phyloP scores from a whole-genome alignment of 1,140 invertebrate species.

The Caenorhabditis briggsae region DNA sequence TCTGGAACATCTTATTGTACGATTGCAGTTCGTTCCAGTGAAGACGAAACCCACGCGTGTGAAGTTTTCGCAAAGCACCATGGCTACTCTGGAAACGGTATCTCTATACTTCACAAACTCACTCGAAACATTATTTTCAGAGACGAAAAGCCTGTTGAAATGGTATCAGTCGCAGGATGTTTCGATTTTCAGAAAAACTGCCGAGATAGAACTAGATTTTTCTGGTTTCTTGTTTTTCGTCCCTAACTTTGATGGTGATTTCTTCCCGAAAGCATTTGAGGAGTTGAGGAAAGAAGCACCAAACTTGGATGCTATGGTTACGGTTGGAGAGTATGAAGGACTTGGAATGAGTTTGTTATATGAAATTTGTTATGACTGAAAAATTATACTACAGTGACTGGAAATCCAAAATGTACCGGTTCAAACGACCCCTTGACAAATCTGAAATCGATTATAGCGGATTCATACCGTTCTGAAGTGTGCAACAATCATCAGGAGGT shows the following conservation, averaged over 20 bases:
- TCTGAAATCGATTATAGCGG: neutral
- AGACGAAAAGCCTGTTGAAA: slow-evolving; percentile 4
- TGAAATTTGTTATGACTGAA: neutral
- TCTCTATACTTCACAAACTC: slow-evolving; percentile 38
- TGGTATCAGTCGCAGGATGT: slow-evolving; percentile 35
- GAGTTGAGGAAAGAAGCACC: slow-evolving; percentile 62
- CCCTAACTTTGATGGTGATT: slow-evolving; percentile 66
- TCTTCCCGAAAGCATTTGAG: slow-evolving; percentile 61
- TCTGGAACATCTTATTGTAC: slow-evolving; percentile 48
- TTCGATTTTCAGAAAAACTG: slow-evolving; percentile 4
- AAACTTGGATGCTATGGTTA: slow-evolving; percentile 52
- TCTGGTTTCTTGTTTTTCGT: slow-evolving; percentile 31
- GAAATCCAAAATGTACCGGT: neutral
- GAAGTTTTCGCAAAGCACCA: slow-evolving; percentile 21
- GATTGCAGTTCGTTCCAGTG: slow-evolving; percentile 2
- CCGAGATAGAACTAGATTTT: neutral
- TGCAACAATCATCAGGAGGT: slow-evolving; percentile 18
- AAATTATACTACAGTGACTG: neutral
- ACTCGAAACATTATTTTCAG: slow-evolving; percentile 24
- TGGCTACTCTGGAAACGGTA: slow-evolving; percentile 54
- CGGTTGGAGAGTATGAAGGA: slow-evolving; percentile 65
- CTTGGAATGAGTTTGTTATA: slow-evolving; percentile 62
- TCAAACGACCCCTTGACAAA: slow-evolving; percentile 10
- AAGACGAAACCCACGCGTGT: slow-evolving; percentile 25
- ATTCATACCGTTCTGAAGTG: neutral